Conservation (phyloP, 1,140 invertebrate genomes). For the Marisa cornuarietis region DNA sequence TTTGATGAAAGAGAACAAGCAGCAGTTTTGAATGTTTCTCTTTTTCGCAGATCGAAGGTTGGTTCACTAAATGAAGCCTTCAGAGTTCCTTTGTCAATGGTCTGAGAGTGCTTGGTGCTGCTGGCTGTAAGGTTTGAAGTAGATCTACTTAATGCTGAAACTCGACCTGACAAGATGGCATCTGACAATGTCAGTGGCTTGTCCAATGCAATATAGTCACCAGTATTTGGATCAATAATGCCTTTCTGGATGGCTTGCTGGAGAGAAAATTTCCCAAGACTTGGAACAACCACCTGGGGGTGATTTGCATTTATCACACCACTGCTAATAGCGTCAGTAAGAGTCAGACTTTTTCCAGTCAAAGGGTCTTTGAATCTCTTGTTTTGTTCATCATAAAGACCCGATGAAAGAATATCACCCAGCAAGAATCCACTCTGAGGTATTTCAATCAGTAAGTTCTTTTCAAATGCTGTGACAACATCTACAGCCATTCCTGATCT, state of each 20-base stretch:
- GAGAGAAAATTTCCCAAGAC: constrained; percentile 55
- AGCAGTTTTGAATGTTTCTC: no score
- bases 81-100: no score
- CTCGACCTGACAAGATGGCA: constrained; percentile 74
- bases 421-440: constrained; percentile 76
- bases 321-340: constrained; percentile 71
- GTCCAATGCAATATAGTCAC: constrained; percentile 68
- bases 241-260: constrained; percentile 74
- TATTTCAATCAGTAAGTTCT: constrained; percentile 77
- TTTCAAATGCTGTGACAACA: constrained; percentile 56
- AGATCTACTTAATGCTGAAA: constrained; percentile 17
- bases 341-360: constrained; percentile 35
- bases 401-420: constrained; percentile 81
- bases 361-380: constrained; percentile 48
- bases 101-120: no score
- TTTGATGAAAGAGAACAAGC: no score
- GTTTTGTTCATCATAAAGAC: constrained; percentile 59
- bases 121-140: background rate
- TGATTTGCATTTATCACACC: constrained; percentile 84
- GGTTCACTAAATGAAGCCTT: no score
- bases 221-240: constrained; percentile 80
- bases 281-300: constrained; percentile 79
- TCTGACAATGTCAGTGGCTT: constrained; percentile 77
- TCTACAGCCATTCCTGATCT: constrained; percentile 38
- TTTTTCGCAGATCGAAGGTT: no score